Evolutionary conservation across 2,113 vertebrate species (phyloP), one percentile per base, ranked within the genome.

Genomic region (Callipepla californica): DNA sequence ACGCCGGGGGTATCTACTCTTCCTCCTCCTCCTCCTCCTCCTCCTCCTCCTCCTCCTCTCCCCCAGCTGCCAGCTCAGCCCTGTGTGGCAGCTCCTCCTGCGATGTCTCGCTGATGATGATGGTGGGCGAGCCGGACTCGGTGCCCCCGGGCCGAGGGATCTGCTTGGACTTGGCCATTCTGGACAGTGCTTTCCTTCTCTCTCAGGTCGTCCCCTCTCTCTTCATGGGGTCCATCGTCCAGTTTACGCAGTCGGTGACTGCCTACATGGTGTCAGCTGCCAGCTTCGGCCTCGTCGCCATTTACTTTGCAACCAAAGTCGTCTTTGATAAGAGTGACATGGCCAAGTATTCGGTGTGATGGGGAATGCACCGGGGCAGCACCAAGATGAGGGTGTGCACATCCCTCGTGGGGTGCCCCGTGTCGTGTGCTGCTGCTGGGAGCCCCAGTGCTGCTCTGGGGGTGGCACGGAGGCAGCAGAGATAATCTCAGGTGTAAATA

Each of bases 161-260:
- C 93, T 98, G 98, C 95, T 90, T 98, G 94, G 98, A 99, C 96
- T 95, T 99, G 8, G 98, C 98, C 72, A 97, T 99, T 90, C 91
- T 99, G 96, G 98, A 99, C 96, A 98, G 98, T 51, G 98, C 98
- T 15, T 98, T 98, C 92, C 96, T 99, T 28, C 98, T 99, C 69
- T 99, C 98, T 26, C 98, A 99, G 96, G 98, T 99, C 23, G 94
- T 98, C 50, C 98, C 98, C 0, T 98, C 98, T 10, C 97, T 99
- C 40, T 53, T 98, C 57, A 97, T 99, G 98, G 98, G 98, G 45
- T 97, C 97, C 30, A 96, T 99, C 2, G 99, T 99, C 11, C 98
- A 99, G 95, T 94, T 98, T 87, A 98, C 98, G 7, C 97, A 98
- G 83, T 98, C 98, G 0, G 98, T 98, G 92, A 98, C 97, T 1